These are phyloP conservation scores for Periophthalmus modestus DNA, from an alignment of 2,113 vertebrate species.

Conservation along the genomic window DNA sequence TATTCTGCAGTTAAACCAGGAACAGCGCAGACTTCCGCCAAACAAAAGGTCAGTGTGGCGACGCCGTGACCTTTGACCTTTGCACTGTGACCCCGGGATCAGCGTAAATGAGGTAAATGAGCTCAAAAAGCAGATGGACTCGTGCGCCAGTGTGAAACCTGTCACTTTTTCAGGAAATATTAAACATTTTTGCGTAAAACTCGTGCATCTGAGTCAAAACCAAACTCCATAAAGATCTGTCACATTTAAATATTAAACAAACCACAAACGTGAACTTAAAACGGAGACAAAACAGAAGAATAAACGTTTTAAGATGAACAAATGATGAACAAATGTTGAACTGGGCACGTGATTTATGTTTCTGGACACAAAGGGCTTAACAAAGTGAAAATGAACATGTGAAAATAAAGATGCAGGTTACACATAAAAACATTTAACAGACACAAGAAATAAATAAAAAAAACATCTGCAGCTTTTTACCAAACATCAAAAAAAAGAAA, in stretches of 20 bases:
- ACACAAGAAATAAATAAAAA: too few species aligned
- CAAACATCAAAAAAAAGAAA: too few species aligned
- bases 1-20: neutral
- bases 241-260: neutral
- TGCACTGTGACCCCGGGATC: neutral
- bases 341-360: neutral
- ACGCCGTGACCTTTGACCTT: neutral
- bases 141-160: neutral
- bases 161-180: neutral
- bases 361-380: neutral
- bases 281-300: neutral
- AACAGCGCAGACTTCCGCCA: neutral
- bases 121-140: neutral
- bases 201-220: neutral
- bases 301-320: neutral
- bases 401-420: neutral
- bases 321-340: too few species aligned
- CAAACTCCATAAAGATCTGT: neutral
- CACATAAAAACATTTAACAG: too few species aligned
- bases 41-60: conserved; percentile 1
- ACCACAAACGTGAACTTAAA: rapidly evolving
- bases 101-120: neutral
- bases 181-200: neutral
- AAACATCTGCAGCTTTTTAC: too few species aligned
- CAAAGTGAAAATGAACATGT: neutral